Evolutionary conservation across 1,140 invertebrate genomes (phyloP), one percentile per base, ranked within the genome.

Genomic region (Phocides pigmalion): DNA sequence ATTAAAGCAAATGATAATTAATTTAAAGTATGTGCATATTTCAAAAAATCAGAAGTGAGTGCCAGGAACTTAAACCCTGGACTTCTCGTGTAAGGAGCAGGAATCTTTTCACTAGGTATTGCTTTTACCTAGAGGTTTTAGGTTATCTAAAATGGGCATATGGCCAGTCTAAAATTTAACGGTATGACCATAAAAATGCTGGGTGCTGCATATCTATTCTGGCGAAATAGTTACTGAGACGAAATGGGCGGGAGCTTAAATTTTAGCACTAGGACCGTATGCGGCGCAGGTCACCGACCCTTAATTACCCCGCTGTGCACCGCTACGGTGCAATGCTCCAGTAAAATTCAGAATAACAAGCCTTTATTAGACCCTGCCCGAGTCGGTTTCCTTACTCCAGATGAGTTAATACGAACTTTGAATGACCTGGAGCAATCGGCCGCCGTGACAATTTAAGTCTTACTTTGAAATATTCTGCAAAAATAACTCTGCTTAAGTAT

Each of bases 321-420:
- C 64, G 75, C 66, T 69, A 72, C 76, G 75, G 85, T 86, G 85
- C 86, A 90, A 86, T 84, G 87, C 79, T 83, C 87, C 83, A 89
- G 83, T 90, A 90, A 87, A 89, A 87, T 90, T 86, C 80, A 82
- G 80, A 81, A 87, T 88, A 90, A 88, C 85, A 81, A 90, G 84
- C 69, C 85, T 88, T 90, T 88, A 90, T 88, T 90, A 85, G 78
- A 82, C 71, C 69, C 74, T 72, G 73, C 68, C 65, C 72, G 63
- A 68, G 70, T 74, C 66, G 61, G 67, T 75, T 80, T 84, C 77
- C 75, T 79, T 72, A 69, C 68, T 61, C 42, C 51, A 70, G 68
- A 66, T 47, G 56, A 61, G 16, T 61, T 61, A 47, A 61, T 53
- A 47, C 35, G 35, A 39, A 39, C 35, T 39, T 12, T n/a, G 2